Evolutionary conservation across 2,888 invertebrate genomes (phyloP).

Genomic region (Andrena trimmerana): DNA sequence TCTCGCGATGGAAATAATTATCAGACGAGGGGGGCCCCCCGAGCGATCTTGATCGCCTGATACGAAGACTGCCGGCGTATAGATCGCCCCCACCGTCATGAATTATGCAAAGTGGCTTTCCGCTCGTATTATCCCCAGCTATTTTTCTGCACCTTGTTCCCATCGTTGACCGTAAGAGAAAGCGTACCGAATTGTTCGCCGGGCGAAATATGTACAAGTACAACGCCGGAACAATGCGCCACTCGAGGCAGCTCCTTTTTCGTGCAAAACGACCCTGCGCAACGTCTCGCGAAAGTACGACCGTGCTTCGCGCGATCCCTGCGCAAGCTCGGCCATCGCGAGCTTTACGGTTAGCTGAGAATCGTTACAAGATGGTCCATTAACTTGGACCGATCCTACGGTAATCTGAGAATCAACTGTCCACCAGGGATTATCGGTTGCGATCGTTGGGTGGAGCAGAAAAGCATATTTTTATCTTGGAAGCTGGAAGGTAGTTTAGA

Average conservation of each 20-base stretch:
- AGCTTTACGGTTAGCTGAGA: conserved; percentile 18
- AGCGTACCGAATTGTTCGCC: conserved; percentile 51
- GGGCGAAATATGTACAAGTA: conserved; percentile 17
- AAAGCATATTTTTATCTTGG: too few species aligned
- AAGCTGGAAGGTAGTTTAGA: too few species aligned
- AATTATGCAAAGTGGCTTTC: conserved; percentile 64
- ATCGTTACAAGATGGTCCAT: conserved; percentile 22
- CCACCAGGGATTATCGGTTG: background rate
- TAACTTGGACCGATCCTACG: conserved; percentile 12
- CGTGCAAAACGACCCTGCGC: background rate
- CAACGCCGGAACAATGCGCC: conserved; percentile 14
- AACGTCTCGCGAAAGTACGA: background rate
- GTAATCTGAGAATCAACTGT: conserved; percentile 3
- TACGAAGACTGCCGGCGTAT: conserved; percentile 33
- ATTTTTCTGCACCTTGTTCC: conserved; percentile 52
- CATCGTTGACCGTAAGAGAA: conserved; percentile 56
- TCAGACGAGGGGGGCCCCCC: conserved; percentile 37
- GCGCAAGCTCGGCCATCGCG: background rate
- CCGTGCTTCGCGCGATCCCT: background rate
- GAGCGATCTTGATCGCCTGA: conserved; percentile 52
- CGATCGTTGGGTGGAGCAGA: too few species aligned
- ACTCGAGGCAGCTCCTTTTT: background rate
- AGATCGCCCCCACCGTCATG: conserved; percentile 34
- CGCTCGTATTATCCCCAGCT: conserved; percentile 55
- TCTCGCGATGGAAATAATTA: conserved; percentile 46